Percentiles rank a stretch among this genome's conserved stretches.
Conservation (phyloP, 2,888 invertebrate genomes). For the Drymonia ruficornis region DNA sequence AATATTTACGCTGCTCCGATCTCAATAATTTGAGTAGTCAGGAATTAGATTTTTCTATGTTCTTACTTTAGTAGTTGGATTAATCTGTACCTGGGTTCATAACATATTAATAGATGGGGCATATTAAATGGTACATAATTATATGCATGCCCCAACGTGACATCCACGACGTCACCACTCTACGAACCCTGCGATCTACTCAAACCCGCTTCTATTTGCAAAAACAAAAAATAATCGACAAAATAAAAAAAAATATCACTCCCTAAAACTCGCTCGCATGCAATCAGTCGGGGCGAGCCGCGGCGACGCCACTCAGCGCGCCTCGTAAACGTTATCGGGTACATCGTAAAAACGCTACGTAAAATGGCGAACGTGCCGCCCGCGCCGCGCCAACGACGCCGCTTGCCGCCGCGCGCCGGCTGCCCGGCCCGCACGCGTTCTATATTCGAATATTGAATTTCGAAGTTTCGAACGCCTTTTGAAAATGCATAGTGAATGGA, state of each 20-base stretch:
- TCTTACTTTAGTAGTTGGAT: too few species aligned
- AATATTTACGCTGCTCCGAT: too few species aligned
- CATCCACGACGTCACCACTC: too few species aligned
- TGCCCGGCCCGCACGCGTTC: slow-evolving; percentile 36
- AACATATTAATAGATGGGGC: too few species aligned
- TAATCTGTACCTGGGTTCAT: too few species aligned
- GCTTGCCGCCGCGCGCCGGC: slow-evolving; percentile 15
- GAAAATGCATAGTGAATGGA: not conserved
- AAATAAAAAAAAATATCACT: slow-evolving; percentile 15
- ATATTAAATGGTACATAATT: too few species aligned
- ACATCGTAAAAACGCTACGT: slow-evolving; percentile 81
- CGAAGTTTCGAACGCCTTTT: not conserved
- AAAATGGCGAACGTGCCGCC: slow-evolving; percentile 74
- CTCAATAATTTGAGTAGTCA: too few species aligned
- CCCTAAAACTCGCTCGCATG: slow-evolving; percentile 56
- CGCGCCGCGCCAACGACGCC: slow-evolving; percentile 23
- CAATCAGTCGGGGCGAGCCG: slow-evolving; percentile 79
- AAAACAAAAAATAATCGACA: slow-evolving; percentile 17
- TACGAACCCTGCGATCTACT: too few species aligned
- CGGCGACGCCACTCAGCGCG: slow-evolving; percentile 81
- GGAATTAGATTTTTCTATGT: too few species aligned
- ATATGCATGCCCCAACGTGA: too few species aligned
- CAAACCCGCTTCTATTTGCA: not conserved
- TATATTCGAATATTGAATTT: slow-evolving; percentile 27
- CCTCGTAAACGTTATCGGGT: slow-evolving; percentile 82